phyloP scores from a whole-genome alignment of 1,140 invertebrate species.

The Cepaea nemoralis region DNA sequence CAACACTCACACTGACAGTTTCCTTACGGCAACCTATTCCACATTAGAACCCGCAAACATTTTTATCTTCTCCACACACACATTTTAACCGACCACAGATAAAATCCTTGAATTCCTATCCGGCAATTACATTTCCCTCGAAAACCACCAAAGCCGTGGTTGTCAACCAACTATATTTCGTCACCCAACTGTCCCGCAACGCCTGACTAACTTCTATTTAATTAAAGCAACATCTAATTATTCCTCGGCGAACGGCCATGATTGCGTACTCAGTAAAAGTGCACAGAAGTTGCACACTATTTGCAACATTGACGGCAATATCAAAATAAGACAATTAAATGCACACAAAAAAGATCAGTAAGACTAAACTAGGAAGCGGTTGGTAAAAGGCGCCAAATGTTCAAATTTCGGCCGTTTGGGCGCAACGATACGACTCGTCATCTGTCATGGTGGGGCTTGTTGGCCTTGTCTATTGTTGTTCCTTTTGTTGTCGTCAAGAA shows the following conservation, averaged over 20 bases:
- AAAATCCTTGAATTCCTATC: too few species aligned
- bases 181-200: background rate
- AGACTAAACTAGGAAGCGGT: background rate
- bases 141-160: too few species aligned
- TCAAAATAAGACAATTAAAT: background rate
- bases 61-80: too few species aligned
- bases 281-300: background rate
- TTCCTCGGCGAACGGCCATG: background rate
- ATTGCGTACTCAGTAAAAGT: background rate
- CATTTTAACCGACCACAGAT: too few species aligned
- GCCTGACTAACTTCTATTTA: background rate
- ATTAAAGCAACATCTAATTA: background rate
- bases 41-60: too few species aligned
- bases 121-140: too few species aligned
- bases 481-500: too few species aligned
- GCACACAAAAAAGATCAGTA: background rate
- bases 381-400: background rate
- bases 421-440: background rate
- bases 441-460: background rate
- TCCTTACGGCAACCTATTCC: too few species aligned
- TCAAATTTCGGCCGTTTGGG: background rate
- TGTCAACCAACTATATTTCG: too few species aligned
- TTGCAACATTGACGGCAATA: background rate
- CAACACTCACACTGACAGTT: too few species aligned
- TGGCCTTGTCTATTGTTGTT: too few species aligned